Evolutionary conservation across 2,888 invertebrate species (phyloP).

Genomic region (Choreutis nemorana): DNA sequence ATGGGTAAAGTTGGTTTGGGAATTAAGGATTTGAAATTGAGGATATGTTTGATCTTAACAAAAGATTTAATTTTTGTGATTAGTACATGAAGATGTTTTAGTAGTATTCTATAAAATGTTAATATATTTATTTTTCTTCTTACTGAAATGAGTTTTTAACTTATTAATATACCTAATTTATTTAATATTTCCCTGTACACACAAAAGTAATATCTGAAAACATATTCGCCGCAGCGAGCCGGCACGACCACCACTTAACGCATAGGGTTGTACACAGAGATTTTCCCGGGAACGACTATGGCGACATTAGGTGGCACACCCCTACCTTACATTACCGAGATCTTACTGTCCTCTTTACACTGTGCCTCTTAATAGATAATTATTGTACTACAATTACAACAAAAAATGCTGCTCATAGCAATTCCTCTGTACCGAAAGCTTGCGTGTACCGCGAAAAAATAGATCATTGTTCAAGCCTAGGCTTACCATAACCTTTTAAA

Average conservation of each 20-base stretch:
- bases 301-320: background rate
- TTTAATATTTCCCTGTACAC: background rate
- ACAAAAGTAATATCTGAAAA: background rate
- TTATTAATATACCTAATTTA: background rate
- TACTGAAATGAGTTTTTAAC: background rate
- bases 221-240: constrained; percentile 19
- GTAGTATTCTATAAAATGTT: background rate
- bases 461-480: too few relatives aligned
- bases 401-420: too few relatives aligned
- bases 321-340: too few relatives aligned
- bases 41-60: too few relatives aligned
- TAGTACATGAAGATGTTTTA: background rate
- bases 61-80: background rate
- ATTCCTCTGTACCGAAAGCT: too few relatives aligned
- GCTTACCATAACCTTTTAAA: too few relatives aligned
- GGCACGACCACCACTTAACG: constrained; percentile 9
- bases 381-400: too few relatives aligned
- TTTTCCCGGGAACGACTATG: constrained; percentile 11
- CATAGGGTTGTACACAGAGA: constrained; percentile 12
- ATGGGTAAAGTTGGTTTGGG: too few relatives aligned
- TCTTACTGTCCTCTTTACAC: too few relatives aligned
- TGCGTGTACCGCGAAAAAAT: too few relatives aligned
- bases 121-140: background rate
- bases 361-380: too few relatives aligned
- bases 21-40: too few relatives aligned